Base-by-base conservation (phyloP, 2,113 vertebrate genomes). In the Poecilia latipinna region DNA sequence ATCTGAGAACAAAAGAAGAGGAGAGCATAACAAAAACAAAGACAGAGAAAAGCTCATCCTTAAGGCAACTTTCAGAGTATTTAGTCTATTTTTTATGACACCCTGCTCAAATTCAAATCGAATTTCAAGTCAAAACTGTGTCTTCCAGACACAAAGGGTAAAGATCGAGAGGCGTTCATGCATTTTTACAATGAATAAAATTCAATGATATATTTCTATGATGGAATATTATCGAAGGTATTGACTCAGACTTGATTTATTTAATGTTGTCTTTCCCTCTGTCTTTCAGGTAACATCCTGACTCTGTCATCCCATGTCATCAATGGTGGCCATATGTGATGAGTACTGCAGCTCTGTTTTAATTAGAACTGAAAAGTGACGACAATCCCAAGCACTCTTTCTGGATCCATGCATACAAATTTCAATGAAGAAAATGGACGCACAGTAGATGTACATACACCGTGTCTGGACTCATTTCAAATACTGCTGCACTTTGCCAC, bases 241-340 rank as follows among this genome's bases (percentile, higher is more conserved):
- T 48, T 48, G 42, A 60, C 71, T 51, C 22, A 60, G 7, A 60
- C 2, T 4, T 12, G 12, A 42, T 8, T 78, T 29, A 54, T 77
- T 85, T 88, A 66, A 88, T 12, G 0, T 12, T 77, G n/a, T 82
- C 57, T 86, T 33, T 88, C 35, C 48, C 42, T 87, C 15, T 91
- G 57, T 88, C 61, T 93, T 91, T n/a, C 92, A 94, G 93, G 93
- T 94, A 94, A 93, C 65, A 65, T 54, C 29, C 62, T 77, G 44
- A 77, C 83, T 82, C 60, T 70, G 82, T 85, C 69, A 31, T 80
- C 77, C 65, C 70, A 61, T 19, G 61, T 42, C 68, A 63, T 72
- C 73, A 79, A 5, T 39, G 86, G 80, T 65, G 69, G 75, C 80
- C 13, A 67, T 26, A 77, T 79, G 74, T 77, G 87, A 88, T 90